Evolutionary conservation across 2,797 vertebrate genomes (phyloP).

Genomic region (Microctenopoma lineatum): DNA sequence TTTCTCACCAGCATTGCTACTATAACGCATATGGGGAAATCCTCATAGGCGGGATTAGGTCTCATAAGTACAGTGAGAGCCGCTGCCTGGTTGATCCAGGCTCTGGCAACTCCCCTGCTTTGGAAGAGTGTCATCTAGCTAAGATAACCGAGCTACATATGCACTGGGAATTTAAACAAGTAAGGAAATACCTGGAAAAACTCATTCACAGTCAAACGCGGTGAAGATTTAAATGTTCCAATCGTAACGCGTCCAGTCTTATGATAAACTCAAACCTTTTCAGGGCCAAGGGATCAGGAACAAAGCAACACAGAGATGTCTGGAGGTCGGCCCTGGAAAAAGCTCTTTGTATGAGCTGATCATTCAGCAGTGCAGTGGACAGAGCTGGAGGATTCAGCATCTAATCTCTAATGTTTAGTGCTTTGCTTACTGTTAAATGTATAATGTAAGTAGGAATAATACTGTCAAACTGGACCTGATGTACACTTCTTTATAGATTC

Average conservation of each 20-base stretch:
- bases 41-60: constrained; percentile 53
- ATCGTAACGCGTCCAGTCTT: too few relatives aligned
- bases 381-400: constrained; percentile 62
- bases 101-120: constrained; percentile 34
- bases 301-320: constrained; percentile 60
- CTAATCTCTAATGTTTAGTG: constrained; percentile 40
- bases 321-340: constrained; percentile 49
- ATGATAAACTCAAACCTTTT: not conserved
- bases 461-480: not conserved
- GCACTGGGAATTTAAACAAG: constrained; percentile 70
- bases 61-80: constrained; percentile 61
- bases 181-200: constrained; percentile 13
- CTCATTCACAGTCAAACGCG: too few relatives aligned
- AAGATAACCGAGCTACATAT: constrained; percentile 34
- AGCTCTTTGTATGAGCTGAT: constrained; percentile 36
- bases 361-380: constrained; percentile 59
- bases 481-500: not conserved
- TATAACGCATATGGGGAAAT: constrained; percentile 57
- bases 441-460: not conserved
- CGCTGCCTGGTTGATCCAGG: constrained; percentile 61
- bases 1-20: constrained; percentile 47
- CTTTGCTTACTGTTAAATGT: not conserved
- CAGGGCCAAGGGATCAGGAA: constrained; percentile 65
- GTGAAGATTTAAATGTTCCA: too few relatives aligned
- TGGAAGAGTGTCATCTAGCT: constrained; percentile 50